Evolutionary conservation across 2,888 invertebrate species (phyloP).

Genomic region (Coleophora deauratella): DNA sequence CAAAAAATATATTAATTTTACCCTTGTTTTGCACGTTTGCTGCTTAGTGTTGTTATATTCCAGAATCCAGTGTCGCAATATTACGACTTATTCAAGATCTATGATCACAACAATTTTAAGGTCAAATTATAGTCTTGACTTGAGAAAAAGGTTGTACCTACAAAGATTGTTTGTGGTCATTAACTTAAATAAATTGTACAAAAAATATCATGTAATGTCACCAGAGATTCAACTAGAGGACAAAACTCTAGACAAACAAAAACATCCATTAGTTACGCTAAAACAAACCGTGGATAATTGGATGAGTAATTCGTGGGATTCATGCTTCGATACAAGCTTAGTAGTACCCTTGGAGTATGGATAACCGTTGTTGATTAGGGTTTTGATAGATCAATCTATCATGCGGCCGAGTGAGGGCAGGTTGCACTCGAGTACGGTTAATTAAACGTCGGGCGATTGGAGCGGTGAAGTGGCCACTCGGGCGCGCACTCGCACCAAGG

Average conservation of each 20-base stretch:
- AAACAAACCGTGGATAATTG: too few species aligned
- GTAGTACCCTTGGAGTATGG: slow-evolving; percentile 16
- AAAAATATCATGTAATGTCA: slow-evolving; percentile 25
- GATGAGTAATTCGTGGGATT: too few species aligned
- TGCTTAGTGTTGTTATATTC: slow-evolving; percentile 20
- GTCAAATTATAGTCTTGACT: slow-evolving; percentile 37
- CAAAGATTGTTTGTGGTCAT: slow-evolving; percentile 44
- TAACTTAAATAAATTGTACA: slow-evolving; percentile 29
- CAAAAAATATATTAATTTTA: slow-evolving; percentile 1
- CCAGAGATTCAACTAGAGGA: slow-evolving; percentile 3
- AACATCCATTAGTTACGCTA: too few species aligned
- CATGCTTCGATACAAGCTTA: too few species aligned
- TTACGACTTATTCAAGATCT: slow-evolving; percentile 26
- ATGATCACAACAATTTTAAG: slow-evolving; percentile 41
- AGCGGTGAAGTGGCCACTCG: slow-evolving; percentile 57
- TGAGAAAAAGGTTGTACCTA: slow-evolving; percentile 35
- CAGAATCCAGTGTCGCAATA: slow-evolving; percentile 44
- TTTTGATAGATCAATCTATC: slow-evolving; percentile 6
- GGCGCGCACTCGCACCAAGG: slow-evolving; percentile 55
- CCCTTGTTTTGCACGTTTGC: slow-evolving; percentile 3
- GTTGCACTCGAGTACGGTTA: slow-evolving; percentile 39
- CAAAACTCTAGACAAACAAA: too few species aligned
- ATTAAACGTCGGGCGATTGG: slow-evolving; percentile 61
- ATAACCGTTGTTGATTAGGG: slow-evolving; percentile 3
- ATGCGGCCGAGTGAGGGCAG: too few species aligned